Evolutionary conservation across 2,113 vertebrate genomes (phyloP).

Genomic region (Gallinago media): DNA sequence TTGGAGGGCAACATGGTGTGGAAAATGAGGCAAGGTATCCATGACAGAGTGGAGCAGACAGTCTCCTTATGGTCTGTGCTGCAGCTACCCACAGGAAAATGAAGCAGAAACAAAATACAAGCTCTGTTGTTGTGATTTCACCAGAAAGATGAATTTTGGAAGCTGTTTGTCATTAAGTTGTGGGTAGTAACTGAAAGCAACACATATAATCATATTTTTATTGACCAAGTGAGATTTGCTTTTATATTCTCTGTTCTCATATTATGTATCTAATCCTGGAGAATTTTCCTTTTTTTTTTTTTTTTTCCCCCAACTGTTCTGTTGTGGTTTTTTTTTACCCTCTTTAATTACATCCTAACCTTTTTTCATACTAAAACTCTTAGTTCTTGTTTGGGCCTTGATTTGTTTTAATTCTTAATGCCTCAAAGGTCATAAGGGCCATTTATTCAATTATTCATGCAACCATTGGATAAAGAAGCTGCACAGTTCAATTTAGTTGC

Average conservation of each 20-base stretch:
- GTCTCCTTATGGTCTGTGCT: background rate
- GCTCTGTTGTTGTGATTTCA: background rate
- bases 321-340: background rate
- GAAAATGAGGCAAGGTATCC: background rate
- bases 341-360: background rate
- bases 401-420: background rate
- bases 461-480: background rate
- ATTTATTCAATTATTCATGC: background rate
- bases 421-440: background rate
- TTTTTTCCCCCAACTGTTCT: accelerated
- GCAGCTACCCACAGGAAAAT: background rate
- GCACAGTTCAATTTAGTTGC: background rate
- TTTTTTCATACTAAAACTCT: background rate
- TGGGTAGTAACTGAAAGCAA: background rate
- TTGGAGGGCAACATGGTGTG: background rate
- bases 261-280: background rate
- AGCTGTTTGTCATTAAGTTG: background rate
- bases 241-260: background rate
- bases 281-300: too few relatives aligned
- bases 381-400: background rate
- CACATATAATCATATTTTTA: background rate
- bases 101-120: background rate
- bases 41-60: background rate
- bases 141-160: background rate
- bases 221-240: background rate